These are phyloP conservation scores for Nematopogon swammerdamellus DNA, from an alignment of 2,888 invertebrate species.

Conservation along the genomic window DNA sequence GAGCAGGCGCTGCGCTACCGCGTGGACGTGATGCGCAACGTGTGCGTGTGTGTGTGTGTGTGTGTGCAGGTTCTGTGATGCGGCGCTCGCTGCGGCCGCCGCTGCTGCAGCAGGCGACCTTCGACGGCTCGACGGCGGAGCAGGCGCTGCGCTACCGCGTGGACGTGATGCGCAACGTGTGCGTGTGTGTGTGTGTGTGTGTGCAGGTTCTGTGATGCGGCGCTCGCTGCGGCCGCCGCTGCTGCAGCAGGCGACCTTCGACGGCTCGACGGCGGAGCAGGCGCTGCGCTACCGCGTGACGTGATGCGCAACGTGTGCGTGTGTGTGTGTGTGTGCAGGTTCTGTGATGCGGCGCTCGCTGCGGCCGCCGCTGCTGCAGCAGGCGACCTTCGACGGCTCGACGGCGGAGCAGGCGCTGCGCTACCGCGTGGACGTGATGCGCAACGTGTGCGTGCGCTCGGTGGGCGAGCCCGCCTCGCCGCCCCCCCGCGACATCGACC, in stretches of 20 bases:
- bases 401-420: slow-evolving; percentile 63
- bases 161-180: slow-evolving; percentile 44
- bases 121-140: slow-evolving; percentile 75
- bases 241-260: slow-evolving; percentile 84
- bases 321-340: too few relatives aligned
- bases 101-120: slow-evolving; percentile 80
- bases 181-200: too few relatives aligned
- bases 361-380: slow-evolving; percentile 78
- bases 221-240: slow-evolving; percentile 71
- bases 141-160: slow-evolving; percentile 66
- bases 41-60: too few relatives aligned
- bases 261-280: slow-evolving; percentile 73
- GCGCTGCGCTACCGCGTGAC: slow-evolving; percentile 66
- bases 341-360: too few relatives aligned
- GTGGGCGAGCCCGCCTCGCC: slow-evolving; percentile 17
- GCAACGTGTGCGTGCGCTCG: slow-evolving; percentile 70
- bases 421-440: slow-evolving; percentile 79
- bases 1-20: slow-evolving; percentile 66
- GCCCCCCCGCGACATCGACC: slow-evolving; percentile 5
- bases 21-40: slow-evolving; percentile 51
- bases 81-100: slow-evolving; percentile 71
- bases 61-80: slow-evolving; percentile 47
- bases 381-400: slow-evolving; percentile 82
- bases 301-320: slow-evolving; percentile 37
- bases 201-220: slow-evolving; percentile 49